Evolutionary conservation across 2,797 vertebrate species (phyloP).

Genomic region (Mus spretus): DNA sequence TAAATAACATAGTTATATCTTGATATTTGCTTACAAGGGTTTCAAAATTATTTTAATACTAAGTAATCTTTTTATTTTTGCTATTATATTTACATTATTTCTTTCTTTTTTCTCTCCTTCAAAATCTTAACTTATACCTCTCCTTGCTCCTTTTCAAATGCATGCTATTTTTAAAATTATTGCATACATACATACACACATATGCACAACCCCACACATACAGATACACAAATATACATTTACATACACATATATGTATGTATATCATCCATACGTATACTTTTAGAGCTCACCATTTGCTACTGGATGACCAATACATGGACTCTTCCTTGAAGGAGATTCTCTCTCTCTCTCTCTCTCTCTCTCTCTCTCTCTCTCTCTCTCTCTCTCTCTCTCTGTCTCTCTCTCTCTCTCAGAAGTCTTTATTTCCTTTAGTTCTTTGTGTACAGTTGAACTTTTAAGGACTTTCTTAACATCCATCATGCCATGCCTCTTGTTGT

Average conservation of each 20-base stretch:
- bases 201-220: not conserved
- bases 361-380: too few relatives aligned
- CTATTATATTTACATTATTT: not conserved
- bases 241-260: fast-evolving
- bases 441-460: not conserved
- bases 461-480: not conserved
- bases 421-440: not conserved
- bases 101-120: not conserved
- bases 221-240: too few relatives aligned
- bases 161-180: not conserved
- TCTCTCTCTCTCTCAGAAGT: too few relatives aligned
- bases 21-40: not conserved
- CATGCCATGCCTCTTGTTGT: not conserved
- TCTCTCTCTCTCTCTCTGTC: too few relatives aligned
- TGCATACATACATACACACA: too few relatives aligned
- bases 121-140: not conserved
- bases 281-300: too few relatives aligned
- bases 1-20: not conserved
- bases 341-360: too few relatives aligned
- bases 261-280: too few relatives aligned
- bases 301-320: too few relatives aligned
- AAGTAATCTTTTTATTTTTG: not conserved
- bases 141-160: not conserved
- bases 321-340: too few relatives aligned
- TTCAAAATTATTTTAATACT: not conserved